These are phyloP conservation scores for Zoanthus sociatus DNA, from an alignment of 92 coral and sea anemone genomes.

Conservation along the genomic window DNA sequence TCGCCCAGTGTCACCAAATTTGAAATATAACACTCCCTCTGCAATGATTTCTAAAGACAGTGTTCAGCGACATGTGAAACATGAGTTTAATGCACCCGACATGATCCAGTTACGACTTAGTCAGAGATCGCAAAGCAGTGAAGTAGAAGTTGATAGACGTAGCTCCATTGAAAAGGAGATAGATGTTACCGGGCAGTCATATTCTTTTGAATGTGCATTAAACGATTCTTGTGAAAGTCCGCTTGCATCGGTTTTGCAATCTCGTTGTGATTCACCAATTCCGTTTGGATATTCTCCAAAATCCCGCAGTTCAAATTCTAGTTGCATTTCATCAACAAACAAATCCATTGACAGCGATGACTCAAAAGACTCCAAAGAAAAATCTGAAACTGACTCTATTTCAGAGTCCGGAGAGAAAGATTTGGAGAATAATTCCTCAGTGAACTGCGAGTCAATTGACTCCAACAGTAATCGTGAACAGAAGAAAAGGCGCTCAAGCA, in stretches of 20 bases:
- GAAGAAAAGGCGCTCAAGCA: constrained; percentile 23
- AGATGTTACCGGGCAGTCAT: not conserved
- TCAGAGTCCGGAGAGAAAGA: constrained; percentile 23
- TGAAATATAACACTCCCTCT: not conserved
- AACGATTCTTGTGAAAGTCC: constrained; percentile 36
- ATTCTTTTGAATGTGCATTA: constrained; percentile 33
- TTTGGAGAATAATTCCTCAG: constrained; percentile 17
- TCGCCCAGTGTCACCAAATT: constrained; percentile 43
- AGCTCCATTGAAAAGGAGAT: constrained; percentile 28
- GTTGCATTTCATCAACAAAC: constrained; percentile 24
- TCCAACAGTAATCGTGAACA: not conserved
- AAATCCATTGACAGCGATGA: not conserved
- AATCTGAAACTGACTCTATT: constrained; percentile 5
- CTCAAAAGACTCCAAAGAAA: not conserved
- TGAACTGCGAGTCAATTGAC: constrained; percentile 3
- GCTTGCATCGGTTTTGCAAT: not conserved
- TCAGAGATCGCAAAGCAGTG: not conserved
- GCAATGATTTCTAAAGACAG: not conserved
- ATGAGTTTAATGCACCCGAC: not conserved
- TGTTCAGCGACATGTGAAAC: not conserved
- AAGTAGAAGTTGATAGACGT: constrained; percentile 34
- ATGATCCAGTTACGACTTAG: constrained; percentile 21
- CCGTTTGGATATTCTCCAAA: constrained; percentile 33
- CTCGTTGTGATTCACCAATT: constrained; percentile 42
- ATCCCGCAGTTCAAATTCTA: constrained; percentile 1